A percentile compares a stretch with the other conserved stretches of the same genome.
Evolutionary conservation across 2,113 vertebrate genomes (phyloP).

Genomic region (Halichoeres trimaculatus): DNA sequence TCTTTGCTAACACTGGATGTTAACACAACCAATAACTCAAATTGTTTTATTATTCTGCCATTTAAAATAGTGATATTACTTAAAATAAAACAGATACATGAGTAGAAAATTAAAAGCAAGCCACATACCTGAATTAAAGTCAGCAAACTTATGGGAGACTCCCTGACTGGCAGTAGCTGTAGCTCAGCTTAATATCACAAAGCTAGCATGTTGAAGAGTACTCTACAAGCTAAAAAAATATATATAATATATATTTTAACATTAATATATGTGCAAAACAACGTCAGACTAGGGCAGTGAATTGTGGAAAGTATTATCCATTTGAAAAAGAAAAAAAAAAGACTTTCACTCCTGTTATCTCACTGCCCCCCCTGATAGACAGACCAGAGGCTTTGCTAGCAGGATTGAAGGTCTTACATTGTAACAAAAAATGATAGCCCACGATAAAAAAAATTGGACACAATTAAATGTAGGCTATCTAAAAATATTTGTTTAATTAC

Average conservation of each 20-base stretch:
- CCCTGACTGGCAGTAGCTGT: neutral
- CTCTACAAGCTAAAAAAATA: too few relatives aligned
- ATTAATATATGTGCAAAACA: neutral
- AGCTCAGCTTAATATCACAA: neutral
- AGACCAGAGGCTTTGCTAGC: neutral
- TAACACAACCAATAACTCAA: neutral
- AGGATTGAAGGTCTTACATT: neutral
- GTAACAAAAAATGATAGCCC: neutral
- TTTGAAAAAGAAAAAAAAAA: too few relatives aligned
- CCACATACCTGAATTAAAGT: neutral
- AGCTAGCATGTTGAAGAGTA: neutral
- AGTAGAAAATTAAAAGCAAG: neutral
- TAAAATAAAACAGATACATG: neutral
- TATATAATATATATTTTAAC: neutral
- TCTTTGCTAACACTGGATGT: neutral
- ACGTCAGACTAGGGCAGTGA: neutral
- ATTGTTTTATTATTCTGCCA: neutral
- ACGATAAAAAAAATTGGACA: too few relatives aligned
- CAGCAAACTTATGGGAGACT: neutral
- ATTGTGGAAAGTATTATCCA: too few relatives aligned
- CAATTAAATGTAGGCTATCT: too few relatives aligned
- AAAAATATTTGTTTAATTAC: too few relatives aligned
- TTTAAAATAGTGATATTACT: neutral
- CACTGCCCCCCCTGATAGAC: too few relatives aligned
- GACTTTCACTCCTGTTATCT: too few relatives aligned